Evolutionary conservation across 2,113 vertebrate species (phyloP).

Genomic region (Chlamydotis undulata): DNA sequence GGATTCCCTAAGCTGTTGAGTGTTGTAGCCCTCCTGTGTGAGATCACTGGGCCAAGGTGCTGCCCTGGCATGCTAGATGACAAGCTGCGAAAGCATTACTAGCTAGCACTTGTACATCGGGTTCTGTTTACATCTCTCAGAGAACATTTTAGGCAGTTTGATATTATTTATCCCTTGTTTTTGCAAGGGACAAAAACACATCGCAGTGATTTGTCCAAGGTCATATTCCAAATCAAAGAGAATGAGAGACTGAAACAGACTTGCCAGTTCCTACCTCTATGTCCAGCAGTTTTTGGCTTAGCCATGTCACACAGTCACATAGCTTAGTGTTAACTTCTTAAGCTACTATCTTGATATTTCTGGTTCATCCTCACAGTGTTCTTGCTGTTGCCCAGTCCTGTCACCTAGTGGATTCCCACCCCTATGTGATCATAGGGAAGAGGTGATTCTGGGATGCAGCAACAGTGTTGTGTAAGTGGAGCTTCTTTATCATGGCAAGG

Average conservation of each 20-base stretch:
- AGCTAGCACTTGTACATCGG: not conserved
- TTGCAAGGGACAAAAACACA: not conserved
- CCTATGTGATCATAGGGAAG: rapidly evolving
- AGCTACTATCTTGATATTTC: not conserved
- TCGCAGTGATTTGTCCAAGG: not conserved
- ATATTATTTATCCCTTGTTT: not conserved
- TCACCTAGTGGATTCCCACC: not conserved
- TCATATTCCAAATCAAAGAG: not conserved
- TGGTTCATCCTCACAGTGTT: not conserved
- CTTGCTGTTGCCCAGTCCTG: not conserved
- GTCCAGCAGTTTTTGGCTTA: not conserved
- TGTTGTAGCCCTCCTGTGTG: not conserved
- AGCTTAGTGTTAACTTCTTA: not conserved
- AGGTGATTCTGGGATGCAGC: not conserved
- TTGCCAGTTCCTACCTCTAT: not conserved
- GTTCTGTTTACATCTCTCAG: not conserved
- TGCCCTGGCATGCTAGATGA: not conserved
- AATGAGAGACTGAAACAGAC: not conserved
- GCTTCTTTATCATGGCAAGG: not conserved
- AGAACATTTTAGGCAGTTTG: not conserved
- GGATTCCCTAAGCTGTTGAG: not conserved
- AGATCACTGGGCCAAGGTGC: not conserved
- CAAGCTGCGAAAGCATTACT: not conserved
- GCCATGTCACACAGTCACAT: not conserved
- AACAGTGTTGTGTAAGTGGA: not conserved